phyloP scores from a whole-genome alignment of 2,888 invertebrate genomes.

The Ophion slaviceki region DNA sequence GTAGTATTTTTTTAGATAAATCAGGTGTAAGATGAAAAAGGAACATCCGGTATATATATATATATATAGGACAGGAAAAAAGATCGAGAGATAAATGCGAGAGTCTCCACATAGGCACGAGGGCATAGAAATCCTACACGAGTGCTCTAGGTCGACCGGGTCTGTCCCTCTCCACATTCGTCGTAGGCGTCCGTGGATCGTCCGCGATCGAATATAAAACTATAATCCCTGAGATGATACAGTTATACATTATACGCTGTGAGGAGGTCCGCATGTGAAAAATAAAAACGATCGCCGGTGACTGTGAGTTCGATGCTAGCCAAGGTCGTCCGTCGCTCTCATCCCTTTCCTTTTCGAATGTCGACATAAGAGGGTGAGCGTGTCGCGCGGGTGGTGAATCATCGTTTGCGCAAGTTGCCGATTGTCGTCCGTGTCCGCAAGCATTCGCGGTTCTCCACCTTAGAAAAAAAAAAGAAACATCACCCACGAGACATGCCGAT shows the following conservation, averaged over 20 bases:
- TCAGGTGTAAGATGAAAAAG: too few species aligned
- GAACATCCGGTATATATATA: too few species aligned
- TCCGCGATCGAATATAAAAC: constrained; percentile 40
- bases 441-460: too few species aligned
- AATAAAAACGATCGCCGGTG: constrained; percentile 24
- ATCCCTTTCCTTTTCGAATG: constrained; percentile 44
- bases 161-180: constrained; percentile 42
- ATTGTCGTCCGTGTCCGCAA: background rate
- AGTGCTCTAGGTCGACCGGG: constrained; percentile 61
- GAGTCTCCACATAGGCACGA: constrained; percentile 20
- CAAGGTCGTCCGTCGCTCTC: constrained; percentile 46
- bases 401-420: background rate
- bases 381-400: constrained; percentile 8
- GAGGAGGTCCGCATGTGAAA: background rate
- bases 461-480: too few species aligned
- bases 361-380: background rate
- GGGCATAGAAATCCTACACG: constrained; percentile 59
- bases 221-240: constrained; percentile 21
- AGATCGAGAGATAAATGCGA: constrained; percentile 36
- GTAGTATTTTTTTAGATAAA: too few species aligned
- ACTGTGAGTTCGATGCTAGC: constrained; percentile 29
- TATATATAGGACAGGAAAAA: constrained; percentile 31
- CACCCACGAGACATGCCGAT: too few species aligned
- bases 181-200: constrained; percentile 46
- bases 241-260: background rate